A percentile compares a stretch with the other conserved stretches of the same genome.
Evolutionary conservation across 2,888 invertebrate species (phyloP).

Genomic region (Sphecodes monilicornis): DNA sequence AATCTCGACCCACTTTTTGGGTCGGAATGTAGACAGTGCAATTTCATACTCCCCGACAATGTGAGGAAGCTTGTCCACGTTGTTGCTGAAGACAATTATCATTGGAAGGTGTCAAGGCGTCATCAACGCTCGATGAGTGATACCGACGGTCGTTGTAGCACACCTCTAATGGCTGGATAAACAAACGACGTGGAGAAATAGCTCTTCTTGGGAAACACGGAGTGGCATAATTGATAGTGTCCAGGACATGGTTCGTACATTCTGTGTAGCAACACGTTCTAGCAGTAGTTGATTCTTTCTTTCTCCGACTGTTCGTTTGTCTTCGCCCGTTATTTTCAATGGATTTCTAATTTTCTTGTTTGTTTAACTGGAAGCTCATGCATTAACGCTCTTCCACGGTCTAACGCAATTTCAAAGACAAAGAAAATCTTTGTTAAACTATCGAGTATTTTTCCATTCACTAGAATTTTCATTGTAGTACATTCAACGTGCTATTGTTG

Average conservation of each 20-base stretch:
- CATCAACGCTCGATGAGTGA: neutral
- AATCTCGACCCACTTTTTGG: neutral
- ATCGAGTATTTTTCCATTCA: neutral
- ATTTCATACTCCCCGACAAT: neutral
- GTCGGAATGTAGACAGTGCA: neutral
- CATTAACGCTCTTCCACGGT: neutral
- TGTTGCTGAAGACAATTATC: conserved; percentile 8
- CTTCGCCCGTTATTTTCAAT: neutral
- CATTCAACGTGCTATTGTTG: no score
- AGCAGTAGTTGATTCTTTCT: neutral
- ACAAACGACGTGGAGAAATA: neutral
- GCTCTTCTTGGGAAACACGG: neutral
- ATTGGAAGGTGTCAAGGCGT: neutral
- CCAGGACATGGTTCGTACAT: neutral
- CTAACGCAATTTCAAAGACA: neutral
- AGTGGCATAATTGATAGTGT: conserved; percentile 5
- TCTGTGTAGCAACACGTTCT: neutral
- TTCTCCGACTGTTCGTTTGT: neutral
- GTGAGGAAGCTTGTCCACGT: neutral
- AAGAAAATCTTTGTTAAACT: neutral
- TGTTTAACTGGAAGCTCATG: neutral
- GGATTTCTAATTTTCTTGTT: conserved; percentile 7
- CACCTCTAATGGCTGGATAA: neutral
- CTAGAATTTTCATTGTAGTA: neutral
- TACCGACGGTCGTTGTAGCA: neutral